These are phyloP conservation scores for Helicoverpa assulta DNA, from an alignment of 2,888 invertebrate species.

Conservation along the genomic window DNA sequence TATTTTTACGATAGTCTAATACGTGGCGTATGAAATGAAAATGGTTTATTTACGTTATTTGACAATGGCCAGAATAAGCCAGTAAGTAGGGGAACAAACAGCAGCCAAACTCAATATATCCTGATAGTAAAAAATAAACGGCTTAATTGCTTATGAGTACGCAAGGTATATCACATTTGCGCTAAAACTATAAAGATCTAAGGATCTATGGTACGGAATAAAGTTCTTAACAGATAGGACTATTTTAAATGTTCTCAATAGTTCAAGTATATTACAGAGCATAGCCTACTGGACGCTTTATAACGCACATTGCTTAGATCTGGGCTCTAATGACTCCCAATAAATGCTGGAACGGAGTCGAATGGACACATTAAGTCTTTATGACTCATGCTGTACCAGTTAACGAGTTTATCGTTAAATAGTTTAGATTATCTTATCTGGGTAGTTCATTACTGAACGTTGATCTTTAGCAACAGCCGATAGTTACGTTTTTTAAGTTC, in stretches of 20 bases:
- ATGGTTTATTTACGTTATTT: too few species aligned
- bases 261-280: neutral
- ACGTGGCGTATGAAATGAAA: too few species aligned
- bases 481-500: neutral
- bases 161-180: too few species aligned
- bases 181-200: slow-evolving; percentile 1
- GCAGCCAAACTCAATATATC: too few species aligned
- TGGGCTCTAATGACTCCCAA: slow-evolving; percentile 26
- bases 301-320: neutral
- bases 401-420: slow-evolving; percentile 26
- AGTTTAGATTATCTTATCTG: slow-evolving; percentile 34
- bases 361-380: slow-evolving; percentile 19
- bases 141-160: too few species aligned
- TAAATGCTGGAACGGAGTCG: slow-evolving; percentile 18
- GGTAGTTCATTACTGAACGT: slow-evolving; percentile 8
- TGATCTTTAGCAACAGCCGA: neutral
- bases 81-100: too few species aligned
- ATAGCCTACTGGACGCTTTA: slow-evolving; percentile 8
- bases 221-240: neutral
- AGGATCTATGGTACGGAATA: neutral
- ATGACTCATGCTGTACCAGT: slow-evolving; percentile 9
- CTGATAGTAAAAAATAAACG: too few species aligned
- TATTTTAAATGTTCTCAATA: slow-evolving; percentile 1
- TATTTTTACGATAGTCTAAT: too few species aligned
- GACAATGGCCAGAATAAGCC: too few species aligned